These are phyloP conservation scores for Hydrotaea diabolus DNA, from an alignment of 2,888 invertebrate species.

Conservation along the genomic window DNA sequence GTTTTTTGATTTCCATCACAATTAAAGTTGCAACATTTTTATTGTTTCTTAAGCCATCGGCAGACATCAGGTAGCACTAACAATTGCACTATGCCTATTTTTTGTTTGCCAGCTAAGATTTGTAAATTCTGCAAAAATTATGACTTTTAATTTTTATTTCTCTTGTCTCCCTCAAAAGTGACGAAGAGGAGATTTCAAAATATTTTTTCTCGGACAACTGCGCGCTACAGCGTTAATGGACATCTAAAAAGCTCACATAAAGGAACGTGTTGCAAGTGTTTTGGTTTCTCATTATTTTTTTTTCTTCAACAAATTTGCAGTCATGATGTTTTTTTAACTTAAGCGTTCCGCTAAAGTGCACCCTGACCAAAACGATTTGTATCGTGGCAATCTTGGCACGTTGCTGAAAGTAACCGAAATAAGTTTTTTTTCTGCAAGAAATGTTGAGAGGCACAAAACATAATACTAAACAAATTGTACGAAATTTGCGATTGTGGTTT, in stretches of 20 bases:
- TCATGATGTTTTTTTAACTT: conserved; percentile 36
- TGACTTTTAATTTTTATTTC: conserved; percentile 28
- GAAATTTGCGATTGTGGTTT: too few relatives aligned
- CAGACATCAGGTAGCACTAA: too few relatives aligned
- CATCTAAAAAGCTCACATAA: background rate
- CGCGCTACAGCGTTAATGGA: background rate
- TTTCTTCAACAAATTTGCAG: conserved; percentile 66
- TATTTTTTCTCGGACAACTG: background rate
- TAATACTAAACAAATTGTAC: too few relatives aligned
- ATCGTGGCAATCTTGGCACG: too few relatives aligned
- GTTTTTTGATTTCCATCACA: conserved; percentile 1
- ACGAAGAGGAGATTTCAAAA: background rate
- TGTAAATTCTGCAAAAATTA: conserved; percentile 21
- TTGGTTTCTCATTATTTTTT: conserved; percentile 49
- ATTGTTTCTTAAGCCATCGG: background rate
- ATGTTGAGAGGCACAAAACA: too few relatives aligned
- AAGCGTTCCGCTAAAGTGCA: too few relatives aligned
- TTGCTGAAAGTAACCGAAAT: too few relatives aligned
- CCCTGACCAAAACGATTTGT: too few relatives aligned
- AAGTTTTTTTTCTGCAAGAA: too few relatives aligned
- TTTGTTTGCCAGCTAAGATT: background rate
- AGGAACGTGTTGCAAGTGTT: conserved; percentile 22
- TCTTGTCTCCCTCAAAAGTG: background rate
- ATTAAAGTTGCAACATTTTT: conserved; percentile 20
- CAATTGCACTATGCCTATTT: too few relatives aligned